These are phyloP conservation scores for Parnassius orleans DNA, from an alignment of 2,888 invertebrate genomes.

Conservation along the genomic window DNA sequence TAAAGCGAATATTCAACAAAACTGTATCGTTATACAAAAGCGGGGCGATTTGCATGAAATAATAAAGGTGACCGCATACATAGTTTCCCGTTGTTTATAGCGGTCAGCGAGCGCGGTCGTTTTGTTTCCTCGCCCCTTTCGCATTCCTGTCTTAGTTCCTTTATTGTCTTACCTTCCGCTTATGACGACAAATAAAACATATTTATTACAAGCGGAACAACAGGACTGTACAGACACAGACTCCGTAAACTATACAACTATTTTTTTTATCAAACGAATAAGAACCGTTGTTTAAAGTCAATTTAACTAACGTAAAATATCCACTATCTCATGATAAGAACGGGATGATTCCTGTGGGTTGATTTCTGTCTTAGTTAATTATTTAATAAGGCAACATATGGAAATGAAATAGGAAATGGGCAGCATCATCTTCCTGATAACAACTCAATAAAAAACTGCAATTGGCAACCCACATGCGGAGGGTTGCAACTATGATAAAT, in stretches of 20 bases:
- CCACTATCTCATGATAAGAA: too few relatives aligned
- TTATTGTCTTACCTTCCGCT: slow-evolving; percentile 78
- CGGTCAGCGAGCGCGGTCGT: slow-evolving; percentile 64
- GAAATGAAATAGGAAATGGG: too few relatives aligned
- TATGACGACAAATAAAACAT: slow-evolving; percentile 60
- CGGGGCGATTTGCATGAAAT: slow-evolving; percentile 75
- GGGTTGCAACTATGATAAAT: too few relatives aligned
- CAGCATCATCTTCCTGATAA: too few relatives aligned
- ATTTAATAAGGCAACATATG: too few relatives aligned
- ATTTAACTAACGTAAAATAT: too few relatives aligned
- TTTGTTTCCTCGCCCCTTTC: slow-evolving; percentile 59
- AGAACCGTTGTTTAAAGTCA: too few relatives aligned
- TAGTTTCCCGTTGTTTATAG: slow-evolving; percentile 75
- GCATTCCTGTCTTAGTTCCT: slow-evolving; percentile 74
- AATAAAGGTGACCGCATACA: slow-evolving; percentile 76
- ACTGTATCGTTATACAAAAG: slow-evolving; percentile 44
- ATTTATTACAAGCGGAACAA: slow-evolving; percentile 59
- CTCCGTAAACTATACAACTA: slow-evolving; percentile 10
- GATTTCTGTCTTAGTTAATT: too few relatives aligned
- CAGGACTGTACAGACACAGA: slow-evolving; percentile 34
- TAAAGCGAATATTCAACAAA: slow-evolving; percentile 51
- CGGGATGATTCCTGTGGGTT: too few relatives aligned
- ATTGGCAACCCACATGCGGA: too few relatives aligned
- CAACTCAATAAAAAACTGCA: too few relatives aligned
- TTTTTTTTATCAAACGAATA: neutral